Conservation (phyloP, 2,888 invertebrate genomes). For the Ophonus ardosiacus region DNA sequence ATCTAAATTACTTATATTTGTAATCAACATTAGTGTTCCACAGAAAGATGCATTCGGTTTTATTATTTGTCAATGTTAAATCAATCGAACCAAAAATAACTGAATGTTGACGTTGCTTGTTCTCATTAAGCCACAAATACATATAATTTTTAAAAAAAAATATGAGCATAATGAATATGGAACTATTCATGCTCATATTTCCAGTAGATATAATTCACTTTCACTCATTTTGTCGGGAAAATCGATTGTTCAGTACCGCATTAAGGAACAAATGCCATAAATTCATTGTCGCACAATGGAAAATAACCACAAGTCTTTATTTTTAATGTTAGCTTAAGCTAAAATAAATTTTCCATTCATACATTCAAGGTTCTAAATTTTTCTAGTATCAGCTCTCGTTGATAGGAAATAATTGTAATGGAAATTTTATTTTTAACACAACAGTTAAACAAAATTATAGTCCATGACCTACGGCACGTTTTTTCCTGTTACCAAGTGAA, state of each 20-base stretch:
- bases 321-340: neutral
- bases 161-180: neutral
- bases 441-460: conserved; percentile 5
- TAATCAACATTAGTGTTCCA: too few relatives aligned
- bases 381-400: neutral
- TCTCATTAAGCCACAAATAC: too few relatives aligned
- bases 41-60: too few relatives aligned
- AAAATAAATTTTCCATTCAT: neutral
- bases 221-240: conserved; percentile 15
- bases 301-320: too few relatives aligned
- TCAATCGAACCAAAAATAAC: too few relatives aligned
- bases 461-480: conserved; percentile 7
- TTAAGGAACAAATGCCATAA: neutral
- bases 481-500: conserved; percentile 11
- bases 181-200: neutral
- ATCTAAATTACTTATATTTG: too few relatives aligned
- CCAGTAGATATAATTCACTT: conserved; percentile 34
- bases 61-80: too few relatives aligned
- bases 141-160: neutral
- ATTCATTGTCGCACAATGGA: too few relatives aligned
- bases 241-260: neutral
- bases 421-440: neutral
- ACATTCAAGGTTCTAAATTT: neutral
- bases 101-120: too few relatives aligned
- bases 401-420: neutral